A percentile compares a stretch with the other conserved stretches of the same genome.
Evolutionary conservation across 2,888 invertebrate genomes (phyloP).

Genomic region (Melanostoma mellinum): DNA sequence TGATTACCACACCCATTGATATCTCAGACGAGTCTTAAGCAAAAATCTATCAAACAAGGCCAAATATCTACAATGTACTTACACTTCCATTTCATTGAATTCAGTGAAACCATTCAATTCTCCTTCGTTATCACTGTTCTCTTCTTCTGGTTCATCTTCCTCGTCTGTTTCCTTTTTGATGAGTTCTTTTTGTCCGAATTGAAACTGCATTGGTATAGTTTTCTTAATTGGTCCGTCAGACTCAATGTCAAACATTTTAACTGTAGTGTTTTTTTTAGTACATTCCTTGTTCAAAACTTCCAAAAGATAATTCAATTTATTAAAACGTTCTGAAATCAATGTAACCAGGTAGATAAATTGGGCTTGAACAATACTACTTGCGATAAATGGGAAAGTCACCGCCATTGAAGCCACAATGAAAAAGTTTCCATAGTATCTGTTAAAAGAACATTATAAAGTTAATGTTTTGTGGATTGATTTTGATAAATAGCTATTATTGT

Average conservation of each 20-base stretch:
- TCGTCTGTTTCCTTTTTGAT: conserved; percentile 61
- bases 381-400: conserved; percentile 78
- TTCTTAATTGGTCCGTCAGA: conserved; percentile 75
- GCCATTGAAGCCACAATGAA: conserved; percentile 77
- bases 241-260: conserved; percentile 79
- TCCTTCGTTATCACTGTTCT: conserved; percentile 54
- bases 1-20: too few relatives aligned
- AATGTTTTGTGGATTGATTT: neutral
- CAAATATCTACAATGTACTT: neutral
- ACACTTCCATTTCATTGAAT: conserved; percentile 47
- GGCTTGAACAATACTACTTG: conserved; percentile 78
- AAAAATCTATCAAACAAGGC: too few relatives aligned
- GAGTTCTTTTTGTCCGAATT: conserved; percentile 38
- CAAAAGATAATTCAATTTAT: conserved; percentile 78
- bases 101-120: conserved; percentile 36
- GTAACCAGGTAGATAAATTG: conserved; percentile 80
- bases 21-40: too few relatives aligned
- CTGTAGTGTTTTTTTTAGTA: conserved; percentile 76
- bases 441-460: conserved; percentile 15
- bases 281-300: conserved; percentile 79
- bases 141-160: conserved; percentile 67
- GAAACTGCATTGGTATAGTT: conserved; percentile 9
- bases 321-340: conserved; percentile 79
- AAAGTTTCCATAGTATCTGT: conserved; percentile 75
- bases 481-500: neutral